These are phyloP conservation scores for Ormyrus rosae DNA, from an alignment of 2,888 invertebrate species.

Conservation along the genomic window DNA sequence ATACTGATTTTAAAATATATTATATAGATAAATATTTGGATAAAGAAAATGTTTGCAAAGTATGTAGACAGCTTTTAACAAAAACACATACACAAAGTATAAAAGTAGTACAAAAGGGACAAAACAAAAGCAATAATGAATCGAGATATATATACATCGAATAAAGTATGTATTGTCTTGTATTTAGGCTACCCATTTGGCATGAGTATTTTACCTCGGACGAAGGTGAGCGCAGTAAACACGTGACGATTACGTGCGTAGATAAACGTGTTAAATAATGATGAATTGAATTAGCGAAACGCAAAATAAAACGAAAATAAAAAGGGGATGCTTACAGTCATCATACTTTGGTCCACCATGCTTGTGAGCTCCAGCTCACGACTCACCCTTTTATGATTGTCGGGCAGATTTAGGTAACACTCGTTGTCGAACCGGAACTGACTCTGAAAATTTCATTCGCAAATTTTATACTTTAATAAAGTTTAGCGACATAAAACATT, in stretches of 20 bases:
- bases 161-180: slow-evolving; percentile 36
- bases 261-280: slow-evolving; percentile 59
- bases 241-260: slow-evolving; percentile 62
- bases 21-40: no score
- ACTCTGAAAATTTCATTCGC: slow-evolving; percentile 81
- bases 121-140: slow-evolving; percentile 30
- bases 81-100: neutral
- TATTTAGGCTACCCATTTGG: slow-evolving; percentile 10
- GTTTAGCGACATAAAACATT: no score
- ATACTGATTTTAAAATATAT: no score
- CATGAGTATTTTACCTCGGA: slow-evolving; percentile 66
- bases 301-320: slow-evolving; percentile 57
- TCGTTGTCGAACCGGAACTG: slow-evolving; percentile 99
- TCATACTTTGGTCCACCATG: slow-evolving; percentile 79
- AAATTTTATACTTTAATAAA: no score
- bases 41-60: neutral
- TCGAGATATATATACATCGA: slow-evolving; percentile 25
- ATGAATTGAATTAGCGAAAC: slow-evolving; percentile 59
- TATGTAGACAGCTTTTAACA: neutral
- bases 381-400: slow-evolving; percentile 99
- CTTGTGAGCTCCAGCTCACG: slow-evolving; percentile 75
- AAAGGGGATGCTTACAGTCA: slow-evolving; percentile 82
- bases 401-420: slow-evolving; percentile 97
- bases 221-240: slow-evolving; percentile 67
- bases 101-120: neutral